Base-by-base conservation (phyloP, 2,113 vertebrate genomes). In the Nematolebias whitei region DNA sequence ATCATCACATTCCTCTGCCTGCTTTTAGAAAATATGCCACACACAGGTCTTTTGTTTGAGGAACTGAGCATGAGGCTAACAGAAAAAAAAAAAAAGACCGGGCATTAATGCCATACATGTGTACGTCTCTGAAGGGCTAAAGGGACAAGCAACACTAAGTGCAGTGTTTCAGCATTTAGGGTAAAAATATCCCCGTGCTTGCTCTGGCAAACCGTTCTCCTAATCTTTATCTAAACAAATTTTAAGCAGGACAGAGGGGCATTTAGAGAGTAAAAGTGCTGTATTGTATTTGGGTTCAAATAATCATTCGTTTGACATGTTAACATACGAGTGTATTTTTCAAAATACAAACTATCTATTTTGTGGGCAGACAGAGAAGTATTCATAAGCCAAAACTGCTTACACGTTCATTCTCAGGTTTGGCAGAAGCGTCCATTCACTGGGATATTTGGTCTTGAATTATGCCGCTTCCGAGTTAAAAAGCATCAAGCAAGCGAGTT, bases 111-210 rank as follows among this genome's bases (percentile, higher is more conserved):
- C n/a, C 48, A 12, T 68, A 63, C 40, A 18, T 20, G 29, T 44
- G 32, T 40, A n/a, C 13, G 23, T 41, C 2, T 52, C 23, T 41
- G 16, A 32, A 18, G 48, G 70, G 20, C 4, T n/a, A 55, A 32
- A 16, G 45, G 29, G 65, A 71, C 54, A 24, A 0, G 26, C 40
- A 2, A 32, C 19, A 40, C 19, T 39, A 32, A 56, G 19, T 53
- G 22, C 51, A 63, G 19, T 14, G 47, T 56, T 74, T 76, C 62
- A 66, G 45, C 38, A 68, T 41, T 20, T 43, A 43, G 41, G 74
- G 64, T 78, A 78, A 84, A 89, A 90, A 88, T 90, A 85, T 67
- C 79, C 47, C 32, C 26, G 50, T 80, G 67, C 78, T 80, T 79
- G 72, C 58, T 66, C 24, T 71, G 53, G 57, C 16, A 12, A 53